Evolutionary conservation across 2,888 invertebrate species (phyloP), one percentile per base, ranked within the genome.

Genomic region (Coelopa pilipes): DNA sequence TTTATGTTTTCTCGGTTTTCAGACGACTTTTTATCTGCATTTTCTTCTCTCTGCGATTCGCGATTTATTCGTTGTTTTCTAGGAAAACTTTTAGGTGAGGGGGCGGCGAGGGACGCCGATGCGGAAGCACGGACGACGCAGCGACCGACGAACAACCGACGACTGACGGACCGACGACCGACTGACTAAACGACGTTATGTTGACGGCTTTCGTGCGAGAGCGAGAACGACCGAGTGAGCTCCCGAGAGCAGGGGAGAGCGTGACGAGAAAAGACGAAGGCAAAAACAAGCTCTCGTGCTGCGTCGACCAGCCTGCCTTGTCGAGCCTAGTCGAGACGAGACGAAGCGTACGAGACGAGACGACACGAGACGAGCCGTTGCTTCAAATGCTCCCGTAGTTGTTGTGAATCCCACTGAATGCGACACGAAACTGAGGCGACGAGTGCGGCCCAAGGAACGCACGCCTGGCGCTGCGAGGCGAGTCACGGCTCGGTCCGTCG

Each of bases 371-470:
- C 34, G 34, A 34, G 7, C 34, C 34, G 19, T 15, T 11, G 60
- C 15, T 19, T 19, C 21, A 63, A 21, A 60, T 53, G 53, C 63
- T 53, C 17, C 55, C 65, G 71, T 65, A 47, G 45, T 34, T 65
- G 71, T 65, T 84, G 87, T 84, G 85, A 85, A 87, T 86, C 83
- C 85, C 83, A 84, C 85, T 84, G 84, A 87, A 87, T 85, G 86
- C 86, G 86, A 86, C 86, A 83, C 83, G 83, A 86, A 87, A 85
- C 85, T 85, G 82, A 84, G 82, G 80, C 79, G 79, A 78, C 77
- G 77, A 77, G 75, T 75, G 74, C 49, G 59, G 45, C 55, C 67
- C 15, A 66, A 49, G 59, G 76, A 55, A 70, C 68, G 59, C 74
- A 76, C 78, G 77, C 78, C 75, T 78, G 78, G 79, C 78, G 53